A percentile compares a stretch with the other conserved stretches of the same genome.
These are phyloP conservation scores for Pachydiplax longipennis DNA, from an alignment of 2,888 invertebrate genomes.

Conservation along the genomic window DNA sequence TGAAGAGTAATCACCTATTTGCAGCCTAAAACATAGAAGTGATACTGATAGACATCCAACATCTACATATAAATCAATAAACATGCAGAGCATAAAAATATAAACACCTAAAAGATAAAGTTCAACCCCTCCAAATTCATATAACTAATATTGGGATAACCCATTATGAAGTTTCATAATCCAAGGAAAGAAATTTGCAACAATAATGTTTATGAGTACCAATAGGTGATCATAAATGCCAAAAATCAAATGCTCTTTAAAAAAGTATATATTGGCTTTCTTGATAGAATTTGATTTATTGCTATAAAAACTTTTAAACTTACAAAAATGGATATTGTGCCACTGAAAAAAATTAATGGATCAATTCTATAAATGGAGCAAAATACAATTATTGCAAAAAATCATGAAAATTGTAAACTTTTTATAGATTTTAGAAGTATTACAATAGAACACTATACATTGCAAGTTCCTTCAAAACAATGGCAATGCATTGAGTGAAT, in stretches of 20 bases:
- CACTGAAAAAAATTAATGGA: too few relatives aligned
- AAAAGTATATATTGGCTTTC: too few relatives aligned
- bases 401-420: too few relatives aligned
- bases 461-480: too few relatives aligned
- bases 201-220: not conserved
- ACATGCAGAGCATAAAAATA: not conserved
- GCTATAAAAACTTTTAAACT: too few relatives aligned
- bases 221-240: not conserved
- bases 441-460: too few relatives aligned
- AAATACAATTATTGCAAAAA: too few relatives aligned
- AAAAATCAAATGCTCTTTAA: not conserved
- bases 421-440: too few relatives aligned
- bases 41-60: not conserved
- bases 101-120: not conserved
- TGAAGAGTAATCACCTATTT: not conserved
- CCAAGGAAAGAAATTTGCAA: not conserved
- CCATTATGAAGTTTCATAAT: not conserved
- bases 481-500: too few relatives aligned
- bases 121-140: not conserved
- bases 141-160: not conserved
- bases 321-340: too few relatives aligned
- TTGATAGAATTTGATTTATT: too few relatives aligned
- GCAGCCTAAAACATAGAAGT: not conserved
- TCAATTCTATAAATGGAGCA: too few relatives aligned
- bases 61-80: not conserved